Base-by-base conservation (phyloP, 1,140 invertebrate species). In the Drosophila cardini region DNA sequence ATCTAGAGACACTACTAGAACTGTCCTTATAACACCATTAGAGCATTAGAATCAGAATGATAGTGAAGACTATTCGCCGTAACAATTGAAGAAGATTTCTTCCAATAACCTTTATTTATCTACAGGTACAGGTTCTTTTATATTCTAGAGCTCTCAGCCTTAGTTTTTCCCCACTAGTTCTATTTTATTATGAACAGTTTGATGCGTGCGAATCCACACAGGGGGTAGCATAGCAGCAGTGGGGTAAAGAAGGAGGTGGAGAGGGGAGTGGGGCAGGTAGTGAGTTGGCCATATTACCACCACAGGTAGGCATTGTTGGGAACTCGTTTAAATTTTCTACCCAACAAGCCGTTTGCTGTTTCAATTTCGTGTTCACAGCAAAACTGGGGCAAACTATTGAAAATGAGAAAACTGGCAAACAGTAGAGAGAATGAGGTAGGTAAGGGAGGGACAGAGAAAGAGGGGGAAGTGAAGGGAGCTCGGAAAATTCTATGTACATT, bases 131-230 rank as follows among this genome's bases (percentile, higher is more conserved):
- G 21, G 21, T 0, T 26, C 21, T 26, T 26, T 26, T 4, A 26
- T 4, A 26, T 26, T 3, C 21, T 26, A 26, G 21, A 4, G 21
- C 21, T 26, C 21, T 26, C 21, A 26, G 21, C 21, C 5, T 26
- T 26, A 26, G 21, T 26, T 26, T 26, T 26, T 26, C 21, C 21
- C 1, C 21, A 26, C 21, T 2, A 26, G 21, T 26, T 53, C 73
- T 78, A 84, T 84, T 89, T 89, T 80, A 89, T 87, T 87, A 80
- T 89, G 84, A 89, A 87, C 80, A 84, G 60, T 89, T 87, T 87
- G 78, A 84, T 87, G 82, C 83, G 83, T 85, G 83, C 82, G 78
- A 50, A 48, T 26, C 58, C 26, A 7, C 30, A 36, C 3, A 4
- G 10, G 32, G 9, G 7, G 60, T 32, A 43, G 15, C 16, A 15